phyloP scores from a whole-genome alignment of 2,797 vertebrate species.

The Hephaestus fuliginosus region DNA sequence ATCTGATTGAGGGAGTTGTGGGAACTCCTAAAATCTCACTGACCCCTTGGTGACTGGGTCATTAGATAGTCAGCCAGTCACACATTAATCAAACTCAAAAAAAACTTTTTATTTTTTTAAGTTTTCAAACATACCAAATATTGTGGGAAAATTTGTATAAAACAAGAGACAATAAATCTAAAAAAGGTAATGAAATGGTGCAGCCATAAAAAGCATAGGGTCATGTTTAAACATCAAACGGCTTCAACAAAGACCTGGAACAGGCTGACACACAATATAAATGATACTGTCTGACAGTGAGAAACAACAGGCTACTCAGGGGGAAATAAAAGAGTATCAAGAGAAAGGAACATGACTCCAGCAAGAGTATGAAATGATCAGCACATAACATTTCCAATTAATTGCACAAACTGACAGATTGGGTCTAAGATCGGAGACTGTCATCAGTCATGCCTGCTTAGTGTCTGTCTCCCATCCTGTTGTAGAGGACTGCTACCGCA shows the following conservation, averaged over 20 bases:
- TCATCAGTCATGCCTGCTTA: constrained; percentile 46
- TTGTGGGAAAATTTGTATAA: not conserved
- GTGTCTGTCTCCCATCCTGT: constrained; percentile 56
- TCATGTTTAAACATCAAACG: constrained; percentile 6
- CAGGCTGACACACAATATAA: constrained; percentile 6
- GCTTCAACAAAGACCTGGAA: constrained; percentile 29
- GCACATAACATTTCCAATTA: not conserved
- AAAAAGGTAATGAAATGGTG: not conserved
- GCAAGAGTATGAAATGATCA: not conserved
- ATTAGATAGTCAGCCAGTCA: not conserved
- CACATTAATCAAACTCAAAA: not conserved
- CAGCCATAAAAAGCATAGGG: not conserved
- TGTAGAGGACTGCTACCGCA: constrained; percentile 56
- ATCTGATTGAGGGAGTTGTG: not conserved
- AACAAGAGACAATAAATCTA: not conserved
- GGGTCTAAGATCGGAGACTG: constrained; percentile 28
- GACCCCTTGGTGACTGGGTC: not conserved
- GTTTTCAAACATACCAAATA: constrained; percentile 2
- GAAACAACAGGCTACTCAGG: not conserved
- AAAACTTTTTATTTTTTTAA: not conserved
- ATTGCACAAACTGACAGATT: constrained; percentile 15
- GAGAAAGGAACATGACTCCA: not conserved
- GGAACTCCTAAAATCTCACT: not conserved
- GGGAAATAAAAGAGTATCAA: not conserved
- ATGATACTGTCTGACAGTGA: not conserved